A percentile compares a stretch with the other conserved stretches of the same genome.
phyloP scores from a whole-genome alignment of 2,113 vertebrate genomes.

The Lipotes vexillifer region DNA sequence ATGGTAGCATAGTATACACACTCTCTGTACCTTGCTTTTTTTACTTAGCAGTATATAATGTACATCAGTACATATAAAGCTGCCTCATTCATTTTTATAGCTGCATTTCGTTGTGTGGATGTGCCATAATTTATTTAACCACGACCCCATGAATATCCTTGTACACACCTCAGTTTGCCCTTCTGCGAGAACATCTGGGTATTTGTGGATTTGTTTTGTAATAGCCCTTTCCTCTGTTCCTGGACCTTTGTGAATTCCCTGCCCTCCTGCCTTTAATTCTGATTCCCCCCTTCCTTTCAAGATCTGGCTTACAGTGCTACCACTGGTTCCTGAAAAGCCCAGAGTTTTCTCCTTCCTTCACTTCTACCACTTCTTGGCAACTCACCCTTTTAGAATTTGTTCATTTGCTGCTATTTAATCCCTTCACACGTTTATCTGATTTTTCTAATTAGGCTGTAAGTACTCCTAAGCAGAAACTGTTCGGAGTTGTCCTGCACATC shows the following conservation, averaged over 20 bases:
- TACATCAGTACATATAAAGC: not conserved
- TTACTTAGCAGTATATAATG: not conserved
- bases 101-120: not conserved
- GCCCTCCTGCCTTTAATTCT: not conserved
- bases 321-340: not conserved
- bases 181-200: not conserved
- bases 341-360: not conserved
- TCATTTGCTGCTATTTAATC: not conserved
- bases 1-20: not conserved
- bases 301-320: not conserved
- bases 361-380: not conserved
- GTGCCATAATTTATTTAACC: not conserved
- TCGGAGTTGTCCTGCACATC: not conserved
- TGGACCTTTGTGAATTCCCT: not conserved
- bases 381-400: not conserved
- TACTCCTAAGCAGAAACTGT: not conserved
- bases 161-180: not conserved
- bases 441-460: not conserved
- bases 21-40: not conserved
- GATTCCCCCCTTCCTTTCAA: not conserved
- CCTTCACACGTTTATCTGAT: not conserved
- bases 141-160: not conserved
- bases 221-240: not conserved
- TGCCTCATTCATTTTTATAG: not conserved
- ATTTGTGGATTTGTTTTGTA: constrained; percentile 4